phyloP scores from a whole-genome alignment of 2,797 vertebrate species.

The Ceryle rudis region DNA sequence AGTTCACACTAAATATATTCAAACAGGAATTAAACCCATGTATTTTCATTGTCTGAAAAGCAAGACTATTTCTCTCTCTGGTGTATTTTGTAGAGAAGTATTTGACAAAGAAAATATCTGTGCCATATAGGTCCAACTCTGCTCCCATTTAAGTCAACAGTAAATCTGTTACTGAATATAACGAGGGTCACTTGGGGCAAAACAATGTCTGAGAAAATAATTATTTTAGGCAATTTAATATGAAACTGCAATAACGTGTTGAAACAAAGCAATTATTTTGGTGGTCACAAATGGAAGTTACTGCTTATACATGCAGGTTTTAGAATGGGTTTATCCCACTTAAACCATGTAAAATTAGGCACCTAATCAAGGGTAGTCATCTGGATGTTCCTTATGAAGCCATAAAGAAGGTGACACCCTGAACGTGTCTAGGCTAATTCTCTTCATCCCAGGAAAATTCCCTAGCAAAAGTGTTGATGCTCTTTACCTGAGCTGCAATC shows the following conservation, averaged over 20 bases:
- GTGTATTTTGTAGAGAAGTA: neutral
- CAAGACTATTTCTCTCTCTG: neutral
- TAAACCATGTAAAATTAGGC: neutral
- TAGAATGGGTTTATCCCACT: neutral
- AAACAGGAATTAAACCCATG: conserved; percentile 3
- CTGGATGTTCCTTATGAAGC: neutral
- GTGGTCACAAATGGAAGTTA: neutral
- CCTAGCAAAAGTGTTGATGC: neutral
- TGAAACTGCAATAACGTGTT: neutral
- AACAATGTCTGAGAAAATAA: neutral
- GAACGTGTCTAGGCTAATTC: neutral
- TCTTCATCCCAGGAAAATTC: neutral
- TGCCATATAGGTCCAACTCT: neutral
- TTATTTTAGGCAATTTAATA: conserved; percentile 26
- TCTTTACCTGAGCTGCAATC: neutral
- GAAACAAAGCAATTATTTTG: conserved; percentile 11
- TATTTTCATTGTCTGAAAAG: conserved; percentile 29
- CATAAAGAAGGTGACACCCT: neutral
- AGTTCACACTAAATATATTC: neutral
- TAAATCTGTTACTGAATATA: conserved; percentile 36
- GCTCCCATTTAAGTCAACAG: neutral
- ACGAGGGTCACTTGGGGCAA: neutral
- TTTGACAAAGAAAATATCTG: neutral
- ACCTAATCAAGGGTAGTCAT: neutral
- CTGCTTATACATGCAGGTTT: neutral